Evolutionary conservation across 2,113 vertebrate genomes (phyloP).

Genomic region (Crotalus viridis): DNA sequence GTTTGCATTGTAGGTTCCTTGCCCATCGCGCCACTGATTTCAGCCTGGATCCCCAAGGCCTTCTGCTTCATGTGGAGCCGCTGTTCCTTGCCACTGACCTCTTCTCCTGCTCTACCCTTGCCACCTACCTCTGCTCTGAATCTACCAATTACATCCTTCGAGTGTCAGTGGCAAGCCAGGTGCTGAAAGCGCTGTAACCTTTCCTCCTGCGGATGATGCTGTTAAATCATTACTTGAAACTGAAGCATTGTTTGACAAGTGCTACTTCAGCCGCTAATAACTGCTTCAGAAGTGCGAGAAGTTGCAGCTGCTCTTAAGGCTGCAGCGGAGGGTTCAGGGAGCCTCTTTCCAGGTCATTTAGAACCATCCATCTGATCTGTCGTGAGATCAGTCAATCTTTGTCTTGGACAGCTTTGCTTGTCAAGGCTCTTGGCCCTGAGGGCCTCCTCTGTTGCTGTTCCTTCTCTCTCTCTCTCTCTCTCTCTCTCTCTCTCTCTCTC

Average conservation of each 20-base stretch:
- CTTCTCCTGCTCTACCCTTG: constrained; percentile 44
- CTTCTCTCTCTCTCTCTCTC: not conserved
- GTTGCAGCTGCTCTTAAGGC: constrained; percentile 65
- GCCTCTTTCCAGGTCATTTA: constrained; percentile 75
- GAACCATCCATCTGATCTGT: constrained; percentile 73
- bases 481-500: no score
- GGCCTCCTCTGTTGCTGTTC: constrained; percentile 1
- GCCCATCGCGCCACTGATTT: not conserved
- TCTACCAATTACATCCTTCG: constrained; percentile 75
- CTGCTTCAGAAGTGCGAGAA: constrained; percentile 67
- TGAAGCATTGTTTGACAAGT: constrained; percentile 70
- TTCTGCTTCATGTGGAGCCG: constrained; percentile 25
- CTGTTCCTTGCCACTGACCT: not conserved
- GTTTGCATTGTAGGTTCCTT: constrained; percentile 12
- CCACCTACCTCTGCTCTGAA: constrained; percentile 56
- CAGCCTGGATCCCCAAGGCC: constrained; percentile 14
- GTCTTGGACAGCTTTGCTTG: constrained; percentile 38
- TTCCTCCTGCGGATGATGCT: constrained; percentile 67
- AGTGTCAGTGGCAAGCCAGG: constrained; percentile 68
- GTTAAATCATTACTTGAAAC: constrained; percentile 76
- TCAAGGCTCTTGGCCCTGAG: not conserved
- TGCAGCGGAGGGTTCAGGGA: constrained; percentile 66
- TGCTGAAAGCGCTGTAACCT: constrained; percentile 66
- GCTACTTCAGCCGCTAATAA: constrained; percentile 75
- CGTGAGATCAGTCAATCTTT: constrained; percentile 69